A percentile compares a stretch with the other conserved stretches of the same genome.
Evolutionary conservation across 1,140 invertebrate genomes (phyloP).

Genomic region (Sitophilus oryzae): DNA sequence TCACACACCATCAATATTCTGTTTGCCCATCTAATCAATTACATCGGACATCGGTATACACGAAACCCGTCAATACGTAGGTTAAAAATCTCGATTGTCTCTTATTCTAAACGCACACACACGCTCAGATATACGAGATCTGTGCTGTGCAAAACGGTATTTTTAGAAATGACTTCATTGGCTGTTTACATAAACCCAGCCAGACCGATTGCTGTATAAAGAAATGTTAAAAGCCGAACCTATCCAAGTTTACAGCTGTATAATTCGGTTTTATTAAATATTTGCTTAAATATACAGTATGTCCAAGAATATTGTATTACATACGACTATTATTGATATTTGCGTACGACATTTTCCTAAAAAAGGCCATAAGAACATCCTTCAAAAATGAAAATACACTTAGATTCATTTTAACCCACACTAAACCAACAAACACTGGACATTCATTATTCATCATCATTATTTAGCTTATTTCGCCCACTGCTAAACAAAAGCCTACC

Average conservation of each 20-base stretch:
- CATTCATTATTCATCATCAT: no score
- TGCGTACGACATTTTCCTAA: no score
- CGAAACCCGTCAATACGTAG: constrained; percentile 7
- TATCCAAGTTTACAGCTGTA: constrained; percentile 21
- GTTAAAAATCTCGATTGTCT: constrained; percentile 16
- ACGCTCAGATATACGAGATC: not conserved
- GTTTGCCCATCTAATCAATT: not conserved
- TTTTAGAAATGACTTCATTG: constrained; percentile 24
- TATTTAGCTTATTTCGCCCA: no score
- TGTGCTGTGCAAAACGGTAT: no score
- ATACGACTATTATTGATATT: no score
- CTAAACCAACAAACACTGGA: no score
- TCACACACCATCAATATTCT: not conserved
- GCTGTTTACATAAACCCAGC: constrained; percentile 21
- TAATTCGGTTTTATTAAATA: constrained; percentile 11
- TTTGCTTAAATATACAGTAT: no score
- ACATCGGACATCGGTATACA: not conserved
- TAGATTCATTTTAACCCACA: no score
- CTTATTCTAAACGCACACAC: not conserved
- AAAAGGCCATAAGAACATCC: no score
- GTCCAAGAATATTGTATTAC: no score
- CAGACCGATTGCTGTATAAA: constrained; percentile 1
- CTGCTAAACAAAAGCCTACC: no score
- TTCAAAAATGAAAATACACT: no score
- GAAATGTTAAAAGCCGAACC: constrained; percentile 17